Conservation (phyloP, 2,888 invertebrate species). For the Macaria notata region DNA sequence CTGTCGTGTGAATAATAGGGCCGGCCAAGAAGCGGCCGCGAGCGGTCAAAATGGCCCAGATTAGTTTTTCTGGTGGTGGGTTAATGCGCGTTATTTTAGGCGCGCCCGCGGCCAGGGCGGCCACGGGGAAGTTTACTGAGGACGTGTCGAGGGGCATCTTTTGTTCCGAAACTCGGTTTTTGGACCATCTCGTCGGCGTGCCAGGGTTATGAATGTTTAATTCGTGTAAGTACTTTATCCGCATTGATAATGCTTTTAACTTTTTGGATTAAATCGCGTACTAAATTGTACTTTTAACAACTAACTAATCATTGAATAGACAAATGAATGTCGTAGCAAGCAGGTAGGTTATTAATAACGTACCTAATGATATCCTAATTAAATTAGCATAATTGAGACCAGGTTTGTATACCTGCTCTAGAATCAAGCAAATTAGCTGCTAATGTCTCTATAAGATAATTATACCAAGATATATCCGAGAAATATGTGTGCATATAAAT, state of each 20-base stretch:
- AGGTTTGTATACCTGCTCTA: too few relatives aligned
- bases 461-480: too few relatives aligned
- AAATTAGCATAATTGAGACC: too few relatives aligned
- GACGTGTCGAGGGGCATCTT: slow-evolving; percentile 24
- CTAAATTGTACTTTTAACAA: too few relatives aligned
- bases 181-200: slow-evolving; percentile 10
- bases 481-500: too few relatives aligned
- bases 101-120: slow-evolving; percentile 22
- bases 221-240: neutral
- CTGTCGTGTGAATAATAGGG: slow-evolving; percentile 40
- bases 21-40: slow-evolving; percentile 17
- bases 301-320: too few relatives aligned
- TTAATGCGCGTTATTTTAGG: slow-evolving; percentile 26
- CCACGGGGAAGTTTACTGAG: slow-evolving; percentile 23
- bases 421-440: too few relatives aligned
- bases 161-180: slow-evolving; percentile 20
- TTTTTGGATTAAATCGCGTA: too few relatives aligned
- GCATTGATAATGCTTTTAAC: neutral
- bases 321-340: too few relatives aligned
- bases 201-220: slow-evolving; percentile 9
- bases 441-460: too few relatives aligned
- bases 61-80: slow-evolving; percentile 24
- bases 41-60: slow-evolving; percentile 18
- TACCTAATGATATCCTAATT: too few relatives aligned
- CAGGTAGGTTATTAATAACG: too few relatives aligned